Evolutionary conservation across 2,888 invertebrate genomes (phyloP).

Genomic region (Campoletis raptor): DNA sequence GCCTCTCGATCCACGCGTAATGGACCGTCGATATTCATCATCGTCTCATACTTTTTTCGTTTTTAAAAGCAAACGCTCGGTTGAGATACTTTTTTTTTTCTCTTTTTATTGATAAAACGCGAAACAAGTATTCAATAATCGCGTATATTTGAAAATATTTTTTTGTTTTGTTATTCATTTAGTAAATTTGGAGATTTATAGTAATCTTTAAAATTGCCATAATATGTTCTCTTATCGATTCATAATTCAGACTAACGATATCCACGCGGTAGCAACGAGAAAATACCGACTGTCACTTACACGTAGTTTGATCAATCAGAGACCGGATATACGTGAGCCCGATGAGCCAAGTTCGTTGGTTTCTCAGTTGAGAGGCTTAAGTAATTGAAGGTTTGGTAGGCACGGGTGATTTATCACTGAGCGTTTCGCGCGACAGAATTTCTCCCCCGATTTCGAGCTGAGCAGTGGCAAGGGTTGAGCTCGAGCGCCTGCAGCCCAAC

Average conservation of each 20-base stretch:
- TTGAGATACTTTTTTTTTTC: too few species aligned
- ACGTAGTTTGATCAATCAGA: conserved; percentile 25
- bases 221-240: conserved; percentile 17
- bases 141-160: neutral
- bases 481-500: conserved; percentile 44
- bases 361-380: conserved; percentile 68
- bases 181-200: neutral
- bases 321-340: conserved; percentile 38
- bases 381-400: conserved; percentile 76
- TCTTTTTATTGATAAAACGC: neutral
- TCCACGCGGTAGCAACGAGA: neutral
- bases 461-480: conserved; percentile 55
- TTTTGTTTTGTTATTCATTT: neutral
- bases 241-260: conserved; percentile 30
- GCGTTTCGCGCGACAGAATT: conserved; percentile 57
- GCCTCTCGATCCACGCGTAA: conserved; percentile 42
- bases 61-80: conserved; percentile 25
- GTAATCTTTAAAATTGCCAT: neutral
- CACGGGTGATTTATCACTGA: conserved; percentile 78
- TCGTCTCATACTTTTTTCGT: conserved; percentile 18
- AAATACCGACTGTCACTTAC: conserved; percentile 3
- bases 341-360: conserved; percentile 58
- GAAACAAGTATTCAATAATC: conserved; percentile 9
- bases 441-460: conserved; percentile 38
- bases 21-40: conserved; percentile 62